These are phyloP conservation scores for Notamacropus eugenii DNA, from an alignment of 2,797 vertebrate species.

Conservation along the genomic window DNA sequence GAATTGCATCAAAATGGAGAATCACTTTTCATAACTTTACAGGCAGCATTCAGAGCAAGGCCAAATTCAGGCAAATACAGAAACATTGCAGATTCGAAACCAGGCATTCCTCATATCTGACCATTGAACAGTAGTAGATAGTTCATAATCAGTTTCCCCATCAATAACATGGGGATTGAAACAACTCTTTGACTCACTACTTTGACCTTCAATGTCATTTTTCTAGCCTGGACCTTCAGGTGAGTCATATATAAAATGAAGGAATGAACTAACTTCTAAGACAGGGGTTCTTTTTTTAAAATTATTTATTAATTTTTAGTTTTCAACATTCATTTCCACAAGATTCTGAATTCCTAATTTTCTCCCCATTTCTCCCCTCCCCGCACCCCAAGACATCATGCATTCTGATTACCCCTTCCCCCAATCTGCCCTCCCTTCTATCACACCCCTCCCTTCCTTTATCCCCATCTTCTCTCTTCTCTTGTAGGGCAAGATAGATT, in stretches of 20 bases:
- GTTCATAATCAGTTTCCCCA: neutral
- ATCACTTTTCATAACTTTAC: neutral
- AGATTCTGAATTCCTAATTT: too few species aligned
- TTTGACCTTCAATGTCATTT: neutral
- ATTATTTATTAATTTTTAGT: too few species aligned
- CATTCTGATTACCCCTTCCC: too few species aligned
- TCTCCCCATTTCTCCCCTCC: too few species aligned
- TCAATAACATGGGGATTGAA: neutral
- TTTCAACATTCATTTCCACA: too few species aligned
- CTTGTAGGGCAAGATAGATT: too few species aligned
- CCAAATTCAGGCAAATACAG: neutral
- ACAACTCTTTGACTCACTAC: neutral
- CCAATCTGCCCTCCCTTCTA: too few species aligned
- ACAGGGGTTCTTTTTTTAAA: neutral
- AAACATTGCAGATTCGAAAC: neutral
- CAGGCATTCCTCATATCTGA: neutral
- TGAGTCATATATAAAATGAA: neutral
- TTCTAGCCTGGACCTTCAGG: neutral
- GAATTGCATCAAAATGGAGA: slow-evolving; percentile 2
- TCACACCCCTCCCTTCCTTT: too few species aligned
- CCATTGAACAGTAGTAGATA: neutral
- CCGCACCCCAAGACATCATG: too few species aligned
- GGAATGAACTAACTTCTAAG: neutral
- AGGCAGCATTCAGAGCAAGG: neutral
- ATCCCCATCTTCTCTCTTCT: too few species aligned